phyloP scores from a whole-genome alignment of 2,888 invertebrate genomes.

The Belgica antarctica region DNA sequence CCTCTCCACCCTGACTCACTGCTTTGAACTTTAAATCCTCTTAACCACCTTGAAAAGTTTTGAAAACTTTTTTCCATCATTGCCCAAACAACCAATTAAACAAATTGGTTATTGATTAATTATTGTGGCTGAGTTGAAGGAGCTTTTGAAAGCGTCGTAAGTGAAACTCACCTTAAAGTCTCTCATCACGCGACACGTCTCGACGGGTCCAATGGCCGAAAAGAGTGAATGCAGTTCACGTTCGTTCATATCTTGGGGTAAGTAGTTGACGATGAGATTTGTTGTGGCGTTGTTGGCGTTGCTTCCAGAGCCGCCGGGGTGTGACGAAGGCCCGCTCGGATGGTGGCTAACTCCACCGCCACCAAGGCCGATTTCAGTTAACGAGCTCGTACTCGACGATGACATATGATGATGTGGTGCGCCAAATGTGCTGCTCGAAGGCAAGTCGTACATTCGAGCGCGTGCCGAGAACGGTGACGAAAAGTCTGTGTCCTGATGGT shows the following conservation, averaged over 20 bases:
- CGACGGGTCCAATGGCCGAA: constrained; percentile 81
- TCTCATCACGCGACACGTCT: constrained; percentile 88
- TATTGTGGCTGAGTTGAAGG: not conserved
- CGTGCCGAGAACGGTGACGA: constrained; percentile 54
- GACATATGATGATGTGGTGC: constrained; percentile 51
- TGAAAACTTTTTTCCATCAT: not conserved
- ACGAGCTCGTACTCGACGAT: constrained; percentile 50
- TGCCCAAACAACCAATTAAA: constrained; percentile 11
- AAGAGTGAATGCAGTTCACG: constrained; percentile 87
- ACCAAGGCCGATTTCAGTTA: constrained; percentile 48
- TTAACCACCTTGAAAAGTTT: not conserved
- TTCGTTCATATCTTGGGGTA: constrained; percentile 91
- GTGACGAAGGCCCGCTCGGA: not conserved
- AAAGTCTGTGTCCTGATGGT: constrained; percentile 56
- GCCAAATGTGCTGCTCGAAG: constrained; percentile 51
- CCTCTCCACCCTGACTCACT: too few species aligned
- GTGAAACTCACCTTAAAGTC: constrained; percentile 69
- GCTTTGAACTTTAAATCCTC: too few species aligned
- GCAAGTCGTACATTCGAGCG: constrained; percentile 54
- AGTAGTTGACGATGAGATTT: constrained; percentile 92
- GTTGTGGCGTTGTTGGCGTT: constrained; percentile 57
- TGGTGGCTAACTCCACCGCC: not conserved
- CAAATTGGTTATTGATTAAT: constrained; percentile 36
- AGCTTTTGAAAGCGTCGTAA: not conserved
- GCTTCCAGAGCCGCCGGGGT: not conserved